Conservation (phyloP, 2,797 vertebrate genomes). For the Sebastes vulpes region DNA sequence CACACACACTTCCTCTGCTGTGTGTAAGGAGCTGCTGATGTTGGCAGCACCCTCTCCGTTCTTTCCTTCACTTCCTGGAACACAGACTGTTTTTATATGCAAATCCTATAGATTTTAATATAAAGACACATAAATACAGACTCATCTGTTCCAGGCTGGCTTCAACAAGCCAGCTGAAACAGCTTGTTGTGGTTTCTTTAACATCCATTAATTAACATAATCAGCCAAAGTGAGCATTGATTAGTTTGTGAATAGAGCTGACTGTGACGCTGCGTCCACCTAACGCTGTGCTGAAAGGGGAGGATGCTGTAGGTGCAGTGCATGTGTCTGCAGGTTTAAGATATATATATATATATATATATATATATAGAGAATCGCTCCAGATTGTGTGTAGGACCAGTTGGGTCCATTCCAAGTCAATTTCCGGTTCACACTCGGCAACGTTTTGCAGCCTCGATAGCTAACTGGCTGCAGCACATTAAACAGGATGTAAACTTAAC, state of each 20-base stretch:
- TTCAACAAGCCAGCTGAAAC: neutral
- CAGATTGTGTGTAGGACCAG: neutral
- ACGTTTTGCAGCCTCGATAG: neutral
- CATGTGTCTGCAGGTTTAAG: neutral
- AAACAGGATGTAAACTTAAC: neutral
- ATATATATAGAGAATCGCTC: no score
- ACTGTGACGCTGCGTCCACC: neutral
- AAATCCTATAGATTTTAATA: neutral
- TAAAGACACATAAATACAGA: neutral
- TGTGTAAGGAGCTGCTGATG: conserved; percentile 7
- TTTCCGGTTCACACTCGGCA: neutral
- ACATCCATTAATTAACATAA: neutral
- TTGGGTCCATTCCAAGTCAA: neutral
- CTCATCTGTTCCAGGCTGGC: neutral
- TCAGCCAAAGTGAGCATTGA: neutral
- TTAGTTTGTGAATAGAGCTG: neutral
- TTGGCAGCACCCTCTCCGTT: conserved; percentile 15
- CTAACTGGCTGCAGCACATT: neutral
- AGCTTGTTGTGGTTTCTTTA: neutral
- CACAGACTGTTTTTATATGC: neutral
- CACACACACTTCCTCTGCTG: neutral
- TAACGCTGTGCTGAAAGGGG: neutral
- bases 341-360: neutral
- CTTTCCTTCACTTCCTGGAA: conserved; percentile 16
- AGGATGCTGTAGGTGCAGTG: neutral